Percentiles rank a stretch among this genome's conserved stretches.
Conservation (phyloP, 2,888 invertebrate genomes). For the Melanostoma mellinum region DNA sequence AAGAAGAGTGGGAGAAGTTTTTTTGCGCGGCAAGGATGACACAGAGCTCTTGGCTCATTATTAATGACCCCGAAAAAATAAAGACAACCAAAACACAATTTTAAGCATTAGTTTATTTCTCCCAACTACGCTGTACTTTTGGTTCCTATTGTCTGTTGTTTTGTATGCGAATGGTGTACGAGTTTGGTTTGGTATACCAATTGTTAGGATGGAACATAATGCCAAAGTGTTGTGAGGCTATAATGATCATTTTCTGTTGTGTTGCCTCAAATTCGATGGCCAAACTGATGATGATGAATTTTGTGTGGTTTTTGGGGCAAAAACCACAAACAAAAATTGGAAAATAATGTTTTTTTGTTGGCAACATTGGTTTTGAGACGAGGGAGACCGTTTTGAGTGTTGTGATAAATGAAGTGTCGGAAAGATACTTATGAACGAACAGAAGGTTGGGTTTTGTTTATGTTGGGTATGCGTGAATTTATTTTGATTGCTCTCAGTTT, state of each 20-base stretch:
- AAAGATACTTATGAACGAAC: too few species aligned
- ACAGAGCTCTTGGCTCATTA: constrained; percentile 29
- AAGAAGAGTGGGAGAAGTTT: constrained; percentile 26
- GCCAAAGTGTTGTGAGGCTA: constrained; percentile 30
- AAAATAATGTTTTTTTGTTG: constrained; percentile 47
- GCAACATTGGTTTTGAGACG: neutral
- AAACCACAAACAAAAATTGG: constrained; percentile 57
- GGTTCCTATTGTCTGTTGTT: constrained; percentile 30
- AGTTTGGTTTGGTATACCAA: neutral
- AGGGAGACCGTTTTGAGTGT: too few species aligned
- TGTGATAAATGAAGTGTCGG: too few species aligned
- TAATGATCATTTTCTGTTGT: constrained; percentile 21
- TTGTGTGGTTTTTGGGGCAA: constrained; percentile 37
- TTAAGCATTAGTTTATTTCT: constrained; percentile 38
- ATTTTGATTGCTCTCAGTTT: too few species aligned
- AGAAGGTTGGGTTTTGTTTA: too few species aligned
- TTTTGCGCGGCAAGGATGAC: constrained; percentile 11
- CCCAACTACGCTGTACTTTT: neutral
- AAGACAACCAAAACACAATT: constrained; percentile 37
- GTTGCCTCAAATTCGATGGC: constrained; percentile 35
- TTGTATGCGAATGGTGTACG: constrained; percentile 39
- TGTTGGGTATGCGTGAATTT: too few species aligned
- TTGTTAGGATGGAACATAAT: constrained; percentile 19
- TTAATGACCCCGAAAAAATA: constrained; percentile 54
- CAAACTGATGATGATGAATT: constrained; percentile 59